These are phyloP conservation scores for Eumerus sabulonum DNA, from an alignment of 2,888 invertebrate species.

Conservation along the genomic window DNA sequence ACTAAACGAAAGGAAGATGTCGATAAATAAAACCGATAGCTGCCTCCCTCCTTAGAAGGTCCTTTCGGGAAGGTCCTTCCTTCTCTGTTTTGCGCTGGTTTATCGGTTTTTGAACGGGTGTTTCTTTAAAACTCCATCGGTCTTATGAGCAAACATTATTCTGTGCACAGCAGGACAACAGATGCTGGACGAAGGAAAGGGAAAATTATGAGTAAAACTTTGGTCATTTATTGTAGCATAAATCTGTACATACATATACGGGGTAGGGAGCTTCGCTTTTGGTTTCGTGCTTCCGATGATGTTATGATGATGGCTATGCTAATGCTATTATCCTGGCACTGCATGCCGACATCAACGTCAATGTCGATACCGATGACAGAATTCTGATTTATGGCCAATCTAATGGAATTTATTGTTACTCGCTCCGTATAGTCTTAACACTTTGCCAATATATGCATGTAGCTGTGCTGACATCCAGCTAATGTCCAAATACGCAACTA, in stretches of 20 bases:
- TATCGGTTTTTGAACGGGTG: not conserved
- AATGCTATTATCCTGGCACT: not conserved
- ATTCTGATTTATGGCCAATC: slow-evolving; percentile 55
- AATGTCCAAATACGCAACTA: not conserved
- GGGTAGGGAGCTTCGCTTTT: too few relatives aligned
- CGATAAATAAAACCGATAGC: slow-evolving; percentile 25
- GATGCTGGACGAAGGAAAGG: not conserved
- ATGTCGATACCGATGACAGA: slow-evolving; percentile 38
- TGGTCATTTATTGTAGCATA: too few relatives aligned
- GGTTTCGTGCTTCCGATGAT: too few relatives aligned
- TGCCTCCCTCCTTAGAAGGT: slow-evolving; percentile 17
- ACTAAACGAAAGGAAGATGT: slow-evolving; percentile 11
- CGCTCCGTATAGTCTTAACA: not conserved
- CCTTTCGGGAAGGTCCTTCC: slow-evolving; percentile 23
- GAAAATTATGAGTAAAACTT: not conserved
- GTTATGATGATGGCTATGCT: too few relatives aligned
- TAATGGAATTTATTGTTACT: slow-evolving; percentile 56
- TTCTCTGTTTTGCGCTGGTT: not conserved
- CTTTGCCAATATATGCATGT: not conserved
- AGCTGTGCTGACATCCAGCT: slow-evolving; percentile 3
- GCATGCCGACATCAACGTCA: slow-evolving; percentile 17
- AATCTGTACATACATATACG: too few relatives aligned
- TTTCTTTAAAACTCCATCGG: slow-evolving; percentile 37
- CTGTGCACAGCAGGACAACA: not conserved
- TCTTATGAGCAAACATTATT: slow-evolving; percentile 33